Base-by-base conservation (phyloP, 2,797 vertebrate species). In the Intellagama lesueurii region DNA sequence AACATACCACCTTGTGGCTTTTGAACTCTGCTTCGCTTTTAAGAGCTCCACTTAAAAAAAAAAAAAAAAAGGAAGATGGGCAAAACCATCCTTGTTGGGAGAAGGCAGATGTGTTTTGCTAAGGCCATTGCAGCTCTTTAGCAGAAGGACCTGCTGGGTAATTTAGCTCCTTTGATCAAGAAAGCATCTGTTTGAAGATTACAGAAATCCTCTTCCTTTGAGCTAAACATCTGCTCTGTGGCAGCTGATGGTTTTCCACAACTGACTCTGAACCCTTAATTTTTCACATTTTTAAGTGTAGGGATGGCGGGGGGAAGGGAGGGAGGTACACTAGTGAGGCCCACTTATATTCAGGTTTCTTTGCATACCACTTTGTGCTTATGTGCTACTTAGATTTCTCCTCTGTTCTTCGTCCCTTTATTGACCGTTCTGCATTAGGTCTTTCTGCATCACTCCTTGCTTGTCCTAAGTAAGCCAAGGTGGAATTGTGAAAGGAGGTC, bases 131-230 rank as follows among this genome's bases (percentile, higher is more conserved):
- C 79, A 68, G 35, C 47, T 56, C 60, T 86, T 86, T 69, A 89
- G 79, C 85, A 86, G 84, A 90, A 86, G 89, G 72, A 77, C 84
- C 85, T 90, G 89, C 86, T 91, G 91, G n/a, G 88, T 91, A 87
- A 87, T 89, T 90, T 81, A 35, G 70, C 68, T 47, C 5, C 87
- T 89, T 87, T n/a, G 26, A 81, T 89, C n/a, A 78, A 90, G 91
- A 92, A 90, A 75, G 56, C 90, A n/a, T 87, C 2, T 3, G 83
- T 11, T 32, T 83, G 56, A 75, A 92, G 89, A 32, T 73, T 16
- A 5, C 32, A 91, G 89, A 89, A 85, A 84, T 80, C 70, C 76
- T 86, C 16, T 66, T 87, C 52, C 79, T 87, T 85, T 44, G n/a
- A 85, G 24, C 24, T 79, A 88, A 91, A 87, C 90, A 82, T 91